Base-by-base conservation (phyloP, 2,888 invertebrate genomes). In the Druceiella hillmani region DNA sequence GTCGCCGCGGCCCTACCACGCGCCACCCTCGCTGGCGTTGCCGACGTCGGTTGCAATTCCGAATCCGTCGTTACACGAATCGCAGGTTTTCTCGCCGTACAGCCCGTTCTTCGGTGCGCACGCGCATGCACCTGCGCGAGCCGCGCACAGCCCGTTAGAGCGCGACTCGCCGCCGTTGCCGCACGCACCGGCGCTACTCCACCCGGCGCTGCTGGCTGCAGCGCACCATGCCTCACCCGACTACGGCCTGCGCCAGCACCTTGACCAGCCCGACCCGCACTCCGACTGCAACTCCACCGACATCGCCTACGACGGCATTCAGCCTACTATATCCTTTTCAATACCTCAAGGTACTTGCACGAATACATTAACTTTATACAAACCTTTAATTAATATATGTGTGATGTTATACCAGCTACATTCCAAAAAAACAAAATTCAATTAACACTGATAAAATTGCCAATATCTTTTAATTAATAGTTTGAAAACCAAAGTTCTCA, bases 21-120 rank as follows among this genome's bases (percentile, higher is more conserved):
- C 81, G 53, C 87, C 87, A 36, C 86, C 90, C 40, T 87, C 91
- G 73, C 78, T 92, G 70, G 87, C 90, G 55, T 76, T 94, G 62
- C 93, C 94, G 50, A 95, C 94, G 43, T 89, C 92, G 45, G 94
- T 95, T 58, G 94, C 95, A 61, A 94, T 95, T 63, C 90, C 94
- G 43, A 95, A 95, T 67, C 95, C 95, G 41, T 88, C 91, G 59
- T 78, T 95, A 53, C 92, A 93, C 74, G 89, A 91, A 75, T 89
- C 89, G 62, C 89, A 91, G 71, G 88, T 91, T 58, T 91, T 90
- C 68, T 89, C 89, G 51, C 89, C 89, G 52, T 90, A 90, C 71
- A 87, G 87, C 58, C 89, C 90, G 52, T 90, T 90, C 74, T 89
- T 89, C 70, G 85, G 83, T 50, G 71, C 75, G 40, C 59, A 5